These are phyloP conservation scores for Nothoprocta perdicaria DNA, from an alignment of 2,113 vertebrate species.

Conservation along the genomic window DNA sequence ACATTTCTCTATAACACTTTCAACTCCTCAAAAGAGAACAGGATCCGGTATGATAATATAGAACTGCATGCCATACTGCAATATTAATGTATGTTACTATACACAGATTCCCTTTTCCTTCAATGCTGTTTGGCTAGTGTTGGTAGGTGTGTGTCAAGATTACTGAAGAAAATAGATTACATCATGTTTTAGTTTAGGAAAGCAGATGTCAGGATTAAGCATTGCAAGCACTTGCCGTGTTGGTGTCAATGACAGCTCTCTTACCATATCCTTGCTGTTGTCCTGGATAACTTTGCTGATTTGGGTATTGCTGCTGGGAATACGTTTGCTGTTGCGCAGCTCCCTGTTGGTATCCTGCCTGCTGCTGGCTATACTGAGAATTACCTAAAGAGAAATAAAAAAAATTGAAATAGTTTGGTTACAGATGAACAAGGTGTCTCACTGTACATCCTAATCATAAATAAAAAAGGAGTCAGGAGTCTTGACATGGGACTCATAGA, in stretches of 20 bases:
- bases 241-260: neutral
- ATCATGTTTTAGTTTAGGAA: neutral
- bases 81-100: neutral
- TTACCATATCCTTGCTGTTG: conserved; percentile 89
- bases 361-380: conserved; percentile 93
- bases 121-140: neutral
- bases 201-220: fast-evolving
- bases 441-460: neutral
- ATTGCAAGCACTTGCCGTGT: fast-evolving
- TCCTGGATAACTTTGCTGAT: conserved; percentile 89
- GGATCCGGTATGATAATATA: neutral
- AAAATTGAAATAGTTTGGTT: neutral
- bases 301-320: conserved; percentile 92
- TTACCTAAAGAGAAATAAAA: conserved; percentile 79
- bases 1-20: neutral
- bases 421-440: neutral
- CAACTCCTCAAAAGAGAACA: neutral
- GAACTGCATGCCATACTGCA: neutral
- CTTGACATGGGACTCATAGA: neutral
- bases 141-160: neutral
- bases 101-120: neutral
- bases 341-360: conserved; percentile 91
- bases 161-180: neutral
- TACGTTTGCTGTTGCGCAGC: conserved; percentile 88
- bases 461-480: neutral